Evolutionary conservation across 2,797 vertebrate genomes (phyloP), one percentile per base, ranked within the genome.

Genomic region (Phrynocephalus vlangalii): DNA sequence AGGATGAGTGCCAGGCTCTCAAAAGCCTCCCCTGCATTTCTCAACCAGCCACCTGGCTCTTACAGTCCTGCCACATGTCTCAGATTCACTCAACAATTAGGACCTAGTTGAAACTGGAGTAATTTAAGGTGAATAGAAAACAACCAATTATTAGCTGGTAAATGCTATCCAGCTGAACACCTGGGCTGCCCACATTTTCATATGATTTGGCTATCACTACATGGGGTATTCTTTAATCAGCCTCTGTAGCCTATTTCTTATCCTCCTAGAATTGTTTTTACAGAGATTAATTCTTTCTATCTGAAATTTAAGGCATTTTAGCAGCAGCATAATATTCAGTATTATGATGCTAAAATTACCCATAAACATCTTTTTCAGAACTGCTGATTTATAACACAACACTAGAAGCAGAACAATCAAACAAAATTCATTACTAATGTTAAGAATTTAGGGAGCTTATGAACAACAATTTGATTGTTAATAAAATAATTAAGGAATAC

Each of bases 201-300:
- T 63, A 6, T 24, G 16, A 83, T 70, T 68, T n/a, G 44, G 11
- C 76, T 82, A 63, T 63, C 67, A 79, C 28, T 66, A 79, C 11
- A 13, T 80, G 26, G 79, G 33, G 56, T 16, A 88, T 79, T 79
- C 33, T 84, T 26, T 79, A 79, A 72, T 77, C 60, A 79, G 26
- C n/a, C 83, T 72, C 56, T 88, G 66, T 83, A 72, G 48, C n/a
- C 48, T 50, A 77, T 44, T 83, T 83, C 18, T 83, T 63, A 84
- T 72, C 75, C 67, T 72, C 75, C 67, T 70, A 24, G 66, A 24
- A 38, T 81, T 81, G 60, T 63, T 81, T 73, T 81, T 44, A 44
- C 16, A 75, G 52, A 22, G 16, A 63, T 56, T 56, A 56, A 56
- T 28, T 63, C 18, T 63, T 63, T 33, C 56, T 33, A 66, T 63